A percentile compares a stretch with the other conserved stretches of the same genome.
Conservation (phyloP, 2,113 vertebrate genomes). For the Arothron firmamentum region DNA sequence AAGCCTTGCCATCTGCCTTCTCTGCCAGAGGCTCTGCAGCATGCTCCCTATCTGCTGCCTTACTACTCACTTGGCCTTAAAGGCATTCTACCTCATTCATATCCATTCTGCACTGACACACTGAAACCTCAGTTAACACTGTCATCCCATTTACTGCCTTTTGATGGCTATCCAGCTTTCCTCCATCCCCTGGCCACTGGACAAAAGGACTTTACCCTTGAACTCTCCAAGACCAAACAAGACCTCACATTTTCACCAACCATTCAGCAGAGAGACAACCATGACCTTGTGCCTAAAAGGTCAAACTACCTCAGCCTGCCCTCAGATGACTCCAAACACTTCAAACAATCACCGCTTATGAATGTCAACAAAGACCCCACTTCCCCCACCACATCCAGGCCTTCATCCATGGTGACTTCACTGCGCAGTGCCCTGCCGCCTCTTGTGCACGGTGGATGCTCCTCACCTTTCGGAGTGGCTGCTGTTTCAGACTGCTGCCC, state of each 20-base stretch:
- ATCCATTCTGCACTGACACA: constrained; percentile 42
- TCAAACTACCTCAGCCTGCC: constrained; percentile 59
- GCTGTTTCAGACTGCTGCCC: constrained; percentile 79
- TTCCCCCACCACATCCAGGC: constrained; percentile 21
- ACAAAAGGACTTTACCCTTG: constrained; percentile 81
- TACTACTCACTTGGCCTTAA: constrained; percentile 53
- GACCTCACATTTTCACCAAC: constrained; percentile 41
- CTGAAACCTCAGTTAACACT: constrained; percentile 43
- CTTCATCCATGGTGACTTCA: constrained; percentile 33
- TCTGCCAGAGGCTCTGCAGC: constrained; percentile 32
- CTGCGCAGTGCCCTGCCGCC: constrained; percentile 18
- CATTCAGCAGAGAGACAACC: constrained; percentile 38
- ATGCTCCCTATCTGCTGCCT: constrained; percentile 47
- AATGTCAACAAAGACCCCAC: constrained; percentile 14
- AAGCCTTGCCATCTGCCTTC: constrained; percentile 42
- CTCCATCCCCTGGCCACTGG: constrained; percentile 27
- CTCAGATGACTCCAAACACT: constrained; percentile 32
- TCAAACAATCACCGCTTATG: constrained; percentile 29
- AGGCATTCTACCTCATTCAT: constrained; percentile 53
- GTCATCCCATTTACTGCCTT: constrained; percentile 44
- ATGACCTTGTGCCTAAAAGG: constrained; percentile 37
- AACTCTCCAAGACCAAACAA: constrained; percentile 72
- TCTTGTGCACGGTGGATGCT: constrained; percentile 54
- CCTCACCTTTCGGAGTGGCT: constrained; percentile 80
- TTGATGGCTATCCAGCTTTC: constrained; percentile 45